These are phyloP conservation scores for Cygnus olor DNA, from an alignment of 2,797 vertebrate species.

Conservation along the genomic window DNA sequence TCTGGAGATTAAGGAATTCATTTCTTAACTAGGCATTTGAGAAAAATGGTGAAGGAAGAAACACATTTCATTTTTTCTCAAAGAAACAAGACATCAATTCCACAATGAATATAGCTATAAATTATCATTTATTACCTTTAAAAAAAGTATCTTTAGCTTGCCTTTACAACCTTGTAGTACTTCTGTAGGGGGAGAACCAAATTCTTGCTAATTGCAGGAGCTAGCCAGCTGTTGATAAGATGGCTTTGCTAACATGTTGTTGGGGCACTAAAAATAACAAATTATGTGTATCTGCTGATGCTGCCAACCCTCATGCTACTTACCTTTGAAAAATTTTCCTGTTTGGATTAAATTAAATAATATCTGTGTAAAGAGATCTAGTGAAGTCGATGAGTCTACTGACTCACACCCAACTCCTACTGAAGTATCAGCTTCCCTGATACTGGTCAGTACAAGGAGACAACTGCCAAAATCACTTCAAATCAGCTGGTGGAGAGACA, in stretches of 20 bases:
- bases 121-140: constrained; percentile 7
- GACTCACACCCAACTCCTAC: neutral
- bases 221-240: neutral
- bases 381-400: neutral
- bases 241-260: neutral
- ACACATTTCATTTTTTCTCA: constrained; percentile 1
- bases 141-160: neutral
- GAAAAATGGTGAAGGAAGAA: neutral
- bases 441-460: neutral
- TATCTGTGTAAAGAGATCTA: neutral
- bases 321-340: neutral
- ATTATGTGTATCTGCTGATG: neutral
- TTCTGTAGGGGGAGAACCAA: neutral
- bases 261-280: neutral
- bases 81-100: neutral
- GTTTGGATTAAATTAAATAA: neutral
- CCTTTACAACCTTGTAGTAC: neutral
- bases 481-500: neutral
- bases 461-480: constrained; percentile 11
- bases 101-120: neutral
- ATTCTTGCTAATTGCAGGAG: neutral
- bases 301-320: neutral
- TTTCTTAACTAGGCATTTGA: neutral
- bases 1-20: neutral
- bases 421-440: neutral